phyloP scores from a whole-genome alignment of 2,113 vertebrate genomes.

The Cavia porcellus region DNA sequence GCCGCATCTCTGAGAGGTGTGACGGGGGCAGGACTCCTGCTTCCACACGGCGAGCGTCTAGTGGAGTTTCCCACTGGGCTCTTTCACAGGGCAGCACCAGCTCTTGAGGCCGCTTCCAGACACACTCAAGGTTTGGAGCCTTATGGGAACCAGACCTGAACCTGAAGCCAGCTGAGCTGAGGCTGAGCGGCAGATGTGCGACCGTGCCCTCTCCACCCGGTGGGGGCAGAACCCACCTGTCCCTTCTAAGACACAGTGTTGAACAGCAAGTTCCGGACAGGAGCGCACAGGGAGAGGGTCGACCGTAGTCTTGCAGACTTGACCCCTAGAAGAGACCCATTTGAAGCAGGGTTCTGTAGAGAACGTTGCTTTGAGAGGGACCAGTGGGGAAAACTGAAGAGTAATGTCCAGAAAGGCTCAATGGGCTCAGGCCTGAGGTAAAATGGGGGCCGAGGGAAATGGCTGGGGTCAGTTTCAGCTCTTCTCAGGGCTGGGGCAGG shows the following conservation, averaged over 20 bases:
- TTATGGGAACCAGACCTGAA: background rate
- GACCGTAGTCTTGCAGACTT: background rate
- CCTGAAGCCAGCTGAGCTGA: background rate
- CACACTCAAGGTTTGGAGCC: background rate
- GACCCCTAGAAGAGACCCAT: background rate
- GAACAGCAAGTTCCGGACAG: background rate
- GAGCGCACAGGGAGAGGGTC: background rate
- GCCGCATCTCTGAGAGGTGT: background rate
- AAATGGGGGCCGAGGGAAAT: background rate
- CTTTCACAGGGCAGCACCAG: background rate
- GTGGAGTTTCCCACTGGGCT: background rate
- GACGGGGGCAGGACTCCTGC: background rate
- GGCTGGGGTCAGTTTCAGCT: background rate
- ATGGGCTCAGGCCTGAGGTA: background rate
- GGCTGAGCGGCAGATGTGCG: background rate
- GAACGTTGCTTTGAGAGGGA: background rate
- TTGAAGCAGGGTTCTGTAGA: background rate
- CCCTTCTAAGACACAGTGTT: background rate
- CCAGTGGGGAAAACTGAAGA: background rate
- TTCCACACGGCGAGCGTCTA: background rate
- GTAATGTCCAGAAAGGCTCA: background rate
- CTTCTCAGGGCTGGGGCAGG: fast-evolving
- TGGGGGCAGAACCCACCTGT: background rate
- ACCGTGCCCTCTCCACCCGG: background rate
- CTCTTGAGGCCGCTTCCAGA: background rate